These are phyloP conservation scores for Prionace glauca DNA, from an alignment of 2,797 vertebrate species.

Conservation along the genomic window DNA sequence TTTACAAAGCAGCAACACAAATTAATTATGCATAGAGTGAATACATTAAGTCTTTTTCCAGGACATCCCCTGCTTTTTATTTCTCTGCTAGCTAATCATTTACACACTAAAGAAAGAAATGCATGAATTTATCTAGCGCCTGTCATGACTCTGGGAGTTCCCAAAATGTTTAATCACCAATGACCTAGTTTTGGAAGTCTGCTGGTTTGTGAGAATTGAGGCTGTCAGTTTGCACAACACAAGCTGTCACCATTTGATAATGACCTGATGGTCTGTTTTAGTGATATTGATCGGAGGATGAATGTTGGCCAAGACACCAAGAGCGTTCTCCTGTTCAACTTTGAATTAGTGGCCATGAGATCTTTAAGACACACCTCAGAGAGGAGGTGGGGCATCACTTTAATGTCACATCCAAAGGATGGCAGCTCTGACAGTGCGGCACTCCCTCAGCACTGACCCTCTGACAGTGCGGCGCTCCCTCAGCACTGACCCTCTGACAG, in stretches of 20 bases:
- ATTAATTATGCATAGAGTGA: background rate
- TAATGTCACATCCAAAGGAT: background rate
- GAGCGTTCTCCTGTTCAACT: background rate
- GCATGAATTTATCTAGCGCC: background rate
- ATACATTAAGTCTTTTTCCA: background rate
- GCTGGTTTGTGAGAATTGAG: background rate
- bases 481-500: background rate
- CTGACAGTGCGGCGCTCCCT: background rate
- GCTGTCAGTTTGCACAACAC: background rate
- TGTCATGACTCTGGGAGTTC: background rate
- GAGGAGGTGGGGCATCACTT: rapidly evolving
- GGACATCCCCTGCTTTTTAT: background rate
- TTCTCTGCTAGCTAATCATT: background rate
- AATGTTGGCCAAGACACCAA: background rate
- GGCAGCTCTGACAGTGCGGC: background rate
- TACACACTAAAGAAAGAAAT: background rate
- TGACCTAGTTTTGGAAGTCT: background rate
- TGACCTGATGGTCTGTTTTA: background rate
- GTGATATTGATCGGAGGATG: background rate
- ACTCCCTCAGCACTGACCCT: background rate
- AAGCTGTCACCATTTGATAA: background rate
- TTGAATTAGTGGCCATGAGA: background rate
- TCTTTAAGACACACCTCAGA: background rate
- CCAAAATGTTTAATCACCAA: background rate
- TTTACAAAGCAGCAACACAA: background rate